Conservation (phyloP, 2,113 vertebrate genomes). For the Cyprinodon brontotheroides region DNA sequence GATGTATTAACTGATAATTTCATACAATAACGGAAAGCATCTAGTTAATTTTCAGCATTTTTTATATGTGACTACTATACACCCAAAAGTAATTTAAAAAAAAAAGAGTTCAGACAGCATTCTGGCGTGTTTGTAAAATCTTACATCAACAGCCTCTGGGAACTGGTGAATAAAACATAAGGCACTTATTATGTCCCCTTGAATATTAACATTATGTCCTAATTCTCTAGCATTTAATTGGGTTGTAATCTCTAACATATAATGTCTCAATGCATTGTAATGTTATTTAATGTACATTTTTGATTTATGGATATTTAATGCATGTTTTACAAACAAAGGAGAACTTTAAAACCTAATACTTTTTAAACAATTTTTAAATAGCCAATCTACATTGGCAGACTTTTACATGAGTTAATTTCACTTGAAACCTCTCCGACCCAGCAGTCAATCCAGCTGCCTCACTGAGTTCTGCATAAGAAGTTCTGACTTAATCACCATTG, state of each 20-base stretch:
- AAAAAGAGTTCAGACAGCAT: not conserved
- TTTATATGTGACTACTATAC: not conserved
- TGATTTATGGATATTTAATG: not conserved
- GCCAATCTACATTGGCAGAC: not conserved
- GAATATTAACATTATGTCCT: not conserved
- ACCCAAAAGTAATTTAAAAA: not conserved
- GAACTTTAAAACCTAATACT: not conserved
- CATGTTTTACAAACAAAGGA: not conserved
- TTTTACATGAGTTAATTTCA: not conserved
- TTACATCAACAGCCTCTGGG: not conserved
- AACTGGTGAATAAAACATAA: slow-evolving; percentile 3
- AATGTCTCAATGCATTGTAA: not conserved
- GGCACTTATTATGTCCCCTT: not conserved
- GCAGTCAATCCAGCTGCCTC: not conserved
- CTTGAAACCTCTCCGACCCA: not conserved
- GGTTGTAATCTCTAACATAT: not conserved
- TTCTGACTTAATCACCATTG: not conserved
- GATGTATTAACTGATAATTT: not conserved
- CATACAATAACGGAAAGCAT: not conserved
- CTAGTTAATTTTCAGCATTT: not conserved
- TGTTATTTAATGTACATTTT: not conserved
- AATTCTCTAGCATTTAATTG: not conserved
- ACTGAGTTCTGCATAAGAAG: not conserved
- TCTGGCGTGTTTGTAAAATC: not conserved
- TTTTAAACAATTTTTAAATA: not conserved